Base-by-base conservation (phyloP, 2,797 vertebrate genomes). In the Ceryle rudis region DNA sequence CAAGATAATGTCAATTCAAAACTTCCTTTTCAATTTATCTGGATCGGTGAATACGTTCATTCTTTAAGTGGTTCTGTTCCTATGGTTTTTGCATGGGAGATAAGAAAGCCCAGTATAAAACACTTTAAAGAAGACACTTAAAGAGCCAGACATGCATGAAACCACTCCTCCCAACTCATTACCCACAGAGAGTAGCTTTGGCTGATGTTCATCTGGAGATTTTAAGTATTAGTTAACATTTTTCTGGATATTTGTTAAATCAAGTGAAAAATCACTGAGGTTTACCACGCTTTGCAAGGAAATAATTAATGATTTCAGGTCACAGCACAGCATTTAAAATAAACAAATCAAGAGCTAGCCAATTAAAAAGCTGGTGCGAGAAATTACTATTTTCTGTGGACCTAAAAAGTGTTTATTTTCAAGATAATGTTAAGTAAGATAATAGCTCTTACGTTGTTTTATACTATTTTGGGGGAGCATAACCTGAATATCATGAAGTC, bases 291-390 rank as follows among this genome's bases (percentile, higher is more conserved):
- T 93, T 94, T 86, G 47, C 33, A 81, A 62, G 86, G 66, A 90
- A 95, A 88, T 90, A 81, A 90, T 84, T 86, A 86, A 81, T 84
- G 54, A 92, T 89, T 33, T 61, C 42, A 52, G 51, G 49, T 84
- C 64, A 81, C 21, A 80, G 28, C 37, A 70, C 6, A 64, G 75
- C 74, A 95, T 80, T 93, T 93, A 93, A 94, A 79, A 87, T 28
- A 93, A 94, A 93, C 16, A 91, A 72, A 60, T 4, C 14, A 60
- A 60, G 41, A 80, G 10, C 8, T 78, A 87, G 17, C 8, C 7
- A 55, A 42, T 14, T n/a, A 61, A 83, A 60, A 62, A 19, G 44
- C 33, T 1, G 9, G 4, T 33, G 9, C 31, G 60, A 71, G 31
- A 94, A 90, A 70, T 52, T 0, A 41, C 16, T 78, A 47, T 49